Percentiles rank a stretch among this genome's conserved stretches.
These are phyloP conservation scores for Oncorhynchus masou DNA, from an alignment of 2,113 vertebrate genomes.

Conservation along the genomic window DNA sequence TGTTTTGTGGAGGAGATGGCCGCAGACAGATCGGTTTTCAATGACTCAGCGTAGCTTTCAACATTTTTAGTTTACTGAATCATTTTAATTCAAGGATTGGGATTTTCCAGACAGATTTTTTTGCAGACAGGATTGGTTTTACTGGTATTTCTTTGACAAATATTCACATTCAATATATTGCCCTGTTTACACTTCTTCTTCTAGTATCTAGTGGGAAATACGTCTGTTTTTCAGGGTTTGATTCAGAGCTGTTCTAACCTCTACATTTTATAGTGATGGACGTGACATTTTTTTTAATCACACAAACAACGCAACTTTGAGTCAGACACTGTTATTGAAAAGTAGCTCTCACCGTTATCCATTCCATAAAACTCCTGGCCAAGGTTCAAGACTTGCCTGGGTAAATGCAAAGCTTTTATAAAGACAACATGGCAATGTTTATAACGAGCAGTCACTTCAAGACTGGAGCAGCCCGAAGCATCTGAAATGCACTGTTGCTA, in stretches of 20 bases:
- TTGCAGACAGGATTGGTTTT: neutral
- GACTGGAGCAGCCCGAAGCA: slow-evolving; percentile 10
- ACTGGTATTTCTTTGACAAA: neutral
- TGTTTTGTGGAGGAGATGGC: neutral
- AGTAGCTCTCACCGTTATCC: neutral
- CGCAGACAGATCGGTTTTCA: neutral
- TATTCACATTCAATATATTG: neutral
- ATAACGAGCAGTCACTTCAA: slow-evolving; percentile 42
- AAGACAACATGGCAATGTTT: slow-evolving; percentile 36
- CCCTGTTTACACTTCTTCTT: neutral
- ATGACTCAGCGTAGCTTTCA: neutral
- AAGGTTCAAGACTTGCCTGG: slow-evolving; percentile 4
- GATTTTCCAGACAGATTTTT: neutral
- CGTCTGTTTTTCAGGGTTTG: neutral
- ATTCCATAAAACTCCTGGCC: slow-evolving; percentile 1
- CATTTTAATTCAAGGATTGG: neutral
- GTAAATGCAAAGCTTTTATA: slow-evolving; percentile 26
- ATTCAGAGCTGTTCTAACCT: neutral
- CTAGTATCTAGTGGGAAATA: neutral
- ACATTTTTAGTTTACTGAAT: neutral
- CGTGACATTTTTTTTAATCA: neutral
- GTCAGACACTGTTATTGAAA: neutral
- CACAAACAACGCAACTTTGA: neutral
- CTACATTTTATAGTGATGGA: neutral
- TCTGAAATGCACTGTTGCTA: slow-evolving; percentile 50